Percentiles rank a stretch among this genome's conserved stretches.
Conservation (phyloP, 2,888 invertebrate species). For the Calameuta pallipes region DNA sequence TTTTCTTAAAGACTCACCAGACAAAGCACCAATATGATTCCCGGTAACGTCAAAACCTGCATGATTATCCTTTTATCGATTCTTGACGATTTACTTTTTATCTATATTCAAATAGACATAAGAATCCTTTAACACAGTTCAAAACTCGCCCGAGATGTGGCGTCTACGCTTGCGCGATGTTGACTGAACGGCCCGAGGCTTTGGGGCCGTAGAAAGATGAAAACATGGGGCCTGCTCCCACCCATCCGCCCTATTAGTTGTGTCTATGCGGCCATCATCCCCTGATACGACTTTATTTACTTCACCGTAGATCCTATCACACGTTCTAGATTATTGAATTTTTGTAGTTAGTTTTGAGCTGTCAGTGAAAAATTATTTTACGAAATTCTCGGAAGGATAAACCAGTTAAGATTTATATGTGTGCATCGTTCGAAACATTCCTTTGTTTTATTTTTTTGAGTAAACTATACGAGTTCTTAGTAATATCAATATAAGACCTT, state of each 20-base stretch:
- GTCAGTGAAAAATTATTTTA: not conserved
- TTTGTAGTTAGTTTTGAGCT: not conserved
- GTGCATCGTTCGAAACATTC: not conserved
- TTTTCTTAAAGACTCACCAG: not conserved
- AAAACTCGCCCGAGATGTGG: slow-evolving; percentile 23
- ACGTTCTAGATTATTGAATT: too few species aligned
- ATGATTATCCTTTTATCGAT: not conserved
- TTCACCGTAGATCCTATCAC: not conserved
- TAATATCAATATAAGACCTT: not conserved
- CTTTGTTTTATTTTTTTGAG: not conserved
- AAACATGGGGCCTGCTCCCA: slow-evolving; percentile 37
- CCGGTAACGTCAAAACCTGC: not conserved
- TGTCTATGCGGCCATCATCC: not conserved
- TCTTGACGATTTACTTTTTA: not conserved
- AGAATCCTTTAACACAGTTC: not conserved
- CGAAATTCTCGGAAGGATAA: not conserved
- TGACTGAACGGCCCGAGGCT: slow-evolving; percentile 51
- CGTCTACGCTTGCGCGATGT: slow-evolving; percentile 53
- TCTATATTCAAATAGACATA: not conserved
- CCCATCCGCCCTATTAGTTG: slow-evolving; percentile 11
- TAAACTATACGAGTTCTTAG: not conserved
- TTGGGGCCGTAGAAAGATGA: slow-evolving; percentile 40
- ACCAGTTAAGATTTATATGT: not conserved
- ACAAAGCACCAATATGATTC: not conserved
- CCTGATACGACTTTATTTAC: not conserved